These are phyloP conservation scores for Leptobrachium ailaonicum DNA, from an alignment of 2,113 vertebrate genomes.

Conservation along the genomic window DNA sequence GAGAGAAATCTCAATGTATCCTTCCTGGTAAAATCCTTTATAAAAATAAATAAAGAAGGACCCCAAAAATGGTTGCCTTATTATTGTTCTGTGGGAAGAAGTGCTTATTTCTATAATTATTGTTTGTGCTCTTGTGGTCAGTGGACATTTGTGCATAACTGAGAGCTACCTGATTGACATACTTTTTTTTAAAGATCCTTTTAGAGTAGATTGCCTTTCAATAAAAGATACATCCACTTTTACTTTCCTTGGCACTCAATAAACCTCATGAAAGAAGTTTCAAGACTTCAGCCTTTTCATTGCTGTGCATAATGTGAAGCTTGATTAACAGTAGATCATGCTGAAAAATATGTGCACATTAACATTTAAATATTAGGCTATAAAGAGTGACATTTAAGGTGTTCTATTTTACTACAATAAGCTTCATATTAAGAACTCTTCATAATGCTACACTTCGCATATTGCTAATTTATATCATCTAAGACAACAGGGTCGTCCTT, in stretches of 20 bases:
- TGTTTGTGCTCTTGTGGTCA: neutral
- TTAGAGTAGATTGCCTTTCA: constrained; percentile 10
- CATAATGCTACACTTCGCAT: too few relatives aligned
- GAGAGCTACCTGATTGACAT: neutral
- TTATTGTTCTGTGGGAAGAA: too few relatives aligned
- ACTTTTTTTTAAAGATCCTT: constrained; percentile 8
- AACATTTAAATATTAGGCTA: constrained; percentile 25
- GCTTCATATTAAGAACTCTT: too few relatives aligned
- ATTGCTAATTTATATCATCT: too few relatives aligned
- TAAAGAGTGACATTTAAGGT: neutral
- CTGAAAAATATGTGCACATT: constrained; percentile 17
- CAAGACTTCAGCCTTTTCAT: neutral
- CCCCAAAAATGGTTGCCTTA: too few relatives aligned
- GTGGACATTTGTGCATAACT: neutral
- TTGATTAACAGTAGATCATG: constrained; percentile 6
- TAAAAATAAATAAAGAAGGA: too few relatives aligned
- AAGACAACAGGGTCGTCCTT: neutral
- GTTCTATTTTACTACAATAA: neutral
- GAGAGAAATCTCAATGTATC: too few relatives aligned
- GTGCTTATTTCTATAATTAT: too few relatives aligned
- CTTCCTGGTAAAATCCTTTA: too few relatives aligned
- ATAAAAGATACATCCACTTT: constrained; percentile 6
- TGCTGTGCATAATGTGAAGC: constrained; percentile 15
- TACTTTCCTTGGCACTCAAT: neutral
- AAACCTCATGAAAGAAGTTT: constrained; percentile 1